Base-by-base conservation (phyloP, 2,797 vertebrate species). In the Poeciliopsis presidionis region DNA sequence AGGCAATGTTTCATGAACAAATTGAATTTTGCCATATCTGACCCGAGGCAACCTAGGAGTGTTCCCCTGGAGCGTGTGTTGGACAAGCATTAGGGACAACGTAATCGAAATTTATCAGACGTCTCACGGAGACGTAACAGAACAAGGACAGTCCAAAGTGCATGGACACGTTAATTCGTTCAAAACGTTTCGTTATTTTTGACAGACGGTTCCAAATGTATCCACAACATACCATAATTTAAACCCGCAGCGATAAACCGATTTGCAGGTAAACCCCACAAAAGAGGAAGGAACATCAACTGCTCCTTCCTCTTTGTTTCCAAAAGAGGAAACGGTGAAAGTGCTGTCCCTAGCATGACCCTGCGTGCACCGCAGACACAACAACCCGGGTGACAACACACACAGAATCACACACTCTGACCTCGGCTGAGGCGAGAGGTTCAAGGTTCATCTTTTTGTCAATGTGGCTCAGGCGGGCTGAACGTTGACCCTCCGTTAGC, bases 401-500 rank as follows among this genome's bases (percentile, higher is more conserved):
- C 63, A 59, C 57, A 59, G 57, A 59, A 22, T 45, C 73, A 57
- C 18, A 78, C 14, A 77, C 18, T 25, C 3, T 18, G 36, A 16
- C 70, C 33, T 47, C 22, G n/a, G 25, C 61, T 92, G 88, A 81
- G 80, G 79, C 53, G 79, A 94, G 53, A 30, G 70, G 75, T 73
- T 82, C 92, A 94, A 94, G 95, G 94, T 96, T 86, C 90, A 67
- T 46, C 22, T 75, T 78, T 81, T 13, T 93, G 90, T 80, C 80
- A 36, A 57, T 86, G 93, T 95, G 95, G 90, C 91, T 78, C 12
- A 12, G 25, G 77, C 70, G 47, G 70, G 61, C 74, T 47, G 63
- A 76, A 80, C 86, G 76, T 85, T 93, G 88, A 88, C 84, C 89
- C 9, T 76, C 1, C 20, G 30, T 51, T 45, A 80, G 84, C 89